These are phyloP conservation scores for Tetramorium simillimum DNA, from an alignment of 1,140 invertebrate species.

Conservation along the genomic window DNA sequence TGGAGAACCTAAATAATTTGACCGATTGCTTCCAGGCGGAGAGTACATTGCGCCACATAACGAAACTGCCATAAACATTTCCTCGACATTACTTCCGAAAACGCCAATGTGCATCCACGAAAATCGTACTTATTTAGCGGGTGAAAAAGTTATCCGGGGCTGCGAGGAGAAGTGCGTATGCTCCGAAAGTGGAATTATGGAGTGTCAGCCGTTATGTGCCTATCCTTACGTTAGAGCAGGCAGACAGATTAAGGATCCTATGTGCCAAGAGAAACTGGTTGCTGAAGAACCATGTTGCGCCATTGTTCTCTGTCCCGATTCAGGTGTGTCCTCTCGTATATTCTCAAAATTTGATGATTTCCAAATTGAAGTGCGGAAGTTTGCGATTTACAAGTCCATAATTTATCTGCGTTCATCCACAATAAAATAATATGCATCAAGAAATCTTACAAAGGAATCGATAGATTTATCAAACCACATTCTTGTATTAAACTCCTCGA, in stretches of 20 bases:
- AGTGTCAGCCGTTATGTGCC: slow-evolving; percentile 89
- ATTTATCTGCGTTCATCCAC: background rate
- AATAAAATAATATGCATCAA: background rate
- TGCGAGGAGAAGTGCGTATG: slow-evolving; percentile 91
- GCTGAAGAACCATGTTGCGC: slow-evolving; percentile 93
- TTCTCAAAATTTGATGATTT: background rate
- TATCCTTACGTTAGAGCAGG: slow-evolving; percentile 88
- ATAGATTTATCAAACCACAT: background rate
- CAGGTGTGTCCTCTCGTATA: slow-evolving; percentile 77
- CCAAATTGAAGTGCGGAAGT: background rate
- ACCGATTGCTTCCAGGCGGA: slow-evolving; percentile 70
- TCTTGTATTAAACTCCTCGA: background rate
- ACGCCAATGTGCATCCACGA: slow-evolving; percentile 88
- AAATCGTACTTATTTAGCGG: slow-evolving; percentile 90
- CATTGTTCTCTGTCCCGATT: slow-evolving; percentile 88
- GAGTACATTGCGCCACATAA: slow-evolving; percentile 79
- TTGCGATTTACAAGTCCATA: background rate
- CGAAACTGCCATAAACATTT: slow-evolving; percentile 70
- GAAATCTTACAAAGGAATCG: background rate
- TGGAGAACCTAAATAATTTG: background rate
- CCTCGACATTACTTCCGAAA: slow-evolving; percentile 63
- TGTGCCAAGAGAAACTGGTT: slow-evolving; percentile 89
- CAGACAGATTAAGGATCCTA: slow-evolving; percentile 88
- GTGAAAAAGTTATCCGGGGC: slow-evolving; percentile 88
- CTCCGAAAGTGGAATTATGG: slow-evolving; percentile 85